Percentiles rank a stretch among this genome's conserved stretches.
phyloP scores from a whole-genome alignment of 1,140 invertebrate species.

The Acromyrmex charruanus region DNA sequence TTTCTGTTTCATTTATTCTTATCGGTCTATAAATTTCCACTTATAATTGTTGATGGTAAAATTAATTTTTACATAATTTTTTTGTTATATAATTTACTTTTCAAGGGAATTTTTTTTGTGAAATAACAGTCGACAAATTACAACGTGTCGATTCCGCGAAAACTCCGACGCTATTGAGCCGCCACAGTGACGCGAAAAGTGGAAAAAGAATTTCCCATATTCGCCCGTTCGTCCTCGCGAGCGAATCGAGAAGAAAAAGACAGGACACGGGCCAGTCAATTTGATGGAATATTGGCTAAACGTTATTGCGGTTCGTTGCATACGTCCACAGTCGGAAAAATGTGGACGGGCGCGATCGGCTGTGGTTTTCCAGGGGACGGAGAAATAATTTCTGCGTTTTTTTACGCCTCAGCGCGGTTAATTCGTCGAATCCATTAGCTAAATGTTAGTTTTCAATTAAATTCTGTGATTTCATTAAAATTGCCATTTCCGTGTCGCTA shows the following conservation, averaged over 20 bases:
- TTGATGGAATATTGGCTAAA: constrained; percentile 73
- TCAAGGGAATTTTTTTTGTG: not conserved
- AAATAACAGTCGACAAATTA: constrained; percentile 41
- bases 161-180: constrained; percentile 20
- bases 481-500: constrained; percentile 11
- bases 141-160: constrained; percentile 29
- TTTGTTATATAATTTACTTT: not conserved
- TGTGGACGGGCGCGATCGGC: constrained; percentile 23
- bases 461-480: constrained; percentile 53
- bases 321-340: constrained; percentile 63
- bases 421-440: constrained; percentile 60
- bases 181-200: constrained; percentile 18
- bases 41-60: not conserved
- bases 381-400: constrained; percentile 55
- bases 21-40: too few relatives aligned
- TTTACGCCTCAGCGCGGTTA: constrained; percentile 56
- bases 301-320: constrained; percentile 72
- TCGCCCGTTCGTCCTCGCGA: constrained; percentile 3
- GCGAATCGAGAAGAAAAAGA: constrained; percentile 33
- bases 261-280: constrained; percentile 35
- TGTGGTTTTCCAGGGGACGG: constrained; percentile 46
- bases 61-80: not conserved
- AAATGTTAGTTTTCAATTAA: constrained; percentile 63
- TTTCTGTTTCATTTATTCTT: too few relatives aligned
- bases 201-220: constrained; percentile 43